Evolutionary conservation across 1,140 invertebrate genomes (phyloP), one percentile per base, ranked within the genome.

Genomic region (Brachionus paranguensis): DNA sequence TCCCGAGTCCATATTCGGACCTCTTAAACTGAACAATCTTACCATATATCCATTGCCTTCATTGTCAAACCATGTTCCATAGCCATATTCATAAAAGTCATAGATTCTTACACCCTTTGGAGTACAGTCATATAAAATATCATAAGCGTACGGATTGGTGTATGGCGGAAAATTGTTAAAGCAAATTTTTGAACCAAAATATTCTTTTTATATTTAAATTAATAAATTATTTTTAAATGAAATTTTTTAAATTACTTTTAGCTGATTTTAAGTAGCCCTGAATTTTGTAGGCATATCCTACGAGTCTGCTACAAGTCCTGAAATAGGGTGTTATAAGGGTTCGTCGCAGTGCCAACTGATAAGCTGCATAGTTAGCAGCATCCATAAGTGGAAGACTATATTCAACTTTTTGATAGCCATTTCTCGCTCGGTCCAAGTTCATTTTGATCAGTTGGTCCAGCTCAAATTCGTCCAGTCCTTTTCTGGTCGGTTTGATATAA

Each of bases 81-180:
- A 76, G 33, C 72, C 72, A 76, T 76, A 76, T 50, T 76, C 72
- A 76, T 76, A 45, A 76, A 76, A 76, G 20, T 76, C 72, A 50
- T 50, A 76, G 24, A 76, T 50, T 27, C 11, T 50, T 76, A 76
- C 29, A 12, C 6, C 17, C 17, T 76, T 76, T 50, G 72, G 72
- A 14, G 72, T 76, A 50, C 72, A 76, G 43, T 76, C 72, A 50
- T 50, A 76, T 14, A 76, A 29, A 50, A 50, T 37, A 29, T 76
- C 72, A 29, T 76, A 76, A 50, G 33, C 24, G 24, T 29, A 24
- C 7, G n/a, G 12, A 47, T 24, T 12, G 7, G 45, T 27, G 24
- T 76, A 50, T 76, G 72, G 72, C 3, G 5, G 8, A 47, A 76
- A 50, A 50, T 76, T 76, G 27, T 76, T 76, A 50, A 76, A 76